phyloP scores from a whole-genome alignment of 92 coral and sea anemone species.

The Actinostola sp. region DNA sequence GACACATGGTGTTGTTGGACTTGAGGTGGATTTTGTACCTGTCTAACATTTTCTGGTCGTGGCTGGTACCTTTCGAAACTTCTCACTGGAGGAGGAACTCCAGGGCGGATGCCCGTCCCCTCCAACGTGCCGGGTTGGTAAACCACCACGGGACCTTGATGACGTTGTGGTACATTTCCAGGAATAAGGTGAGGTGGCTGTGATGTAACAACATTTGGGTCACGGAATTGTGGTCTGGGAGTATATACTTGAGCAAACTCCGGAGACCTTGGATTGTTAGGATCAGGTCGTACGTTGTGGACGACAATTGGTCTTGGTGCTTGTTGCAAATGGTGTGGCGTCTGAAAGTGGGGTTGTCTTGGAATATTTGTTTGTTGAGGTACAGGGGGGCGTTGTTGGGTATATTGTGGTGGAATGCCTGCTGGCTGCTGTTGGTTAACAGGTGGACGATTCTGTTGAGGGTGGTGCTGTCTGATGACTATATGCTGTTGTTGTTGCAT shows the following conservation, averaged over 20 bases:
- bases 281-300: neutral
- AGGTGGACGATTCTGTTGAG: conserved; percentile 7
- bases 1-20: neutral
- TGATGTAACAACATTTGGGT: neutral
- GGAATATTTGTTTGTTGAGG: conserved; percentile 13
- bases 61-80: conserved; percentile 12
- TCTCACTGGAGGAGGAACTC: neutral
- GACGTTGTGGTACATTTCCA: neutral
- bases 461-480: conserved; percentile 12
- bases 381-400: conserved; percentile 19
- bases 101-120: conserved; percentile 1
- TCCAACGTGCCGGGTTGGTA: conserved; percentile 39
- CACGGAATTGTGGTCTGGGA: neutral
- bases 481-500: conserved; percentile 26
- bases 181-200: conserved; percentile 4
- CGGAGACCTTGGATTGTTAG: conserved; percentile 3
- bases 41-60: neutral
- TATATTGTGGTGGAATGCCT: conserved; percentile 17
- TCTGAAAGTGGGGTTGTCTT: neutral
- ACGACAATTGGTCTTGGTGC: neutral
- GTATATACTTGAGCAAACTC: neutral
- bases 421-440: conserved; percentile 40
- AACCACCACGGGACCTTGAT: conserved; percentile 11
- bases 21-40: conserved; percentile 1
- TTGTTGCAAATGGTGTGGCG: conserved; percentile 4